Base-by-base conservation (phyloP, 2,888 invertebrate species). In the Neocrepidodera transversa region DNA sequence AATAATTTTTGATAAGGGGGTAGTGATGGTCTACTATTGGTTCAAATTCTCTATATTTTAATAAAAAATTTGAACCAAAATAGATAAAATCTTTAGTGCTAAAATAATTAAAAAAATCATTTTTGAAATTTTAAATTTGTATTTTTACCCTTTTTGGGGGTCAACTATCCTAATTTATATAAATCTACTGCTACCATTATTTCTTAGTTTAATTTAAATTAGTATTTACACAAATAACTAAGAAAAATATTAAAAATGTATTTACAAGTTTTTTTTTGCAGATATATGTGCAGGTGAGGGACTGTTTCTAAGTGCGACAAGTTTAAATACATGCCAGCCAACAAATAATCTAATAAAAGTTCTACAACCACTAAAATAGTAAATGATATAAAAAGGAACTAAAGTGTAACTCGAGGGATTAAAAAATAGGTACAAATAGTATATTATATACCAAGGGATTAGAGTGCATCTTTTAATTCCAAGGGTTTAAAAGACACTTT, bases 201-300 rank as follows among this genome's bases (percentile, higher is more conserved):
- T 8, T 11, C 11, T 32, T 32, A 32, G 28, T 28, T 8, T 8
- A 28, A 28, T 28, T 8, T 8, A 28, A 28, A 28, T 10, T 28
- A 28, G n/a, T n/a, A n/a, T n/a, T n/a, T n/a, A n/a, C n/a, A n/a
- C n/a, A n/a, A n/a, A n/a, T n/a, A 28, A 28, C 28, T 28, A 28
- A 10, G n/a, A n/a, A n/a, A n/a, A n/a, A n/a, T n/a, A 28, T 28
- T 23, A 23, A 23, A 28, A 28, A n/a, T n/a, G 2, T 28, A 28
- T 28, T 28, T 28, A 28, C 28, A 28, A 28, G 8, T 28, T n/a
- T n/a, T n/a, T n/a, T n/a, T n/a, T n/a, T n/a, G n/a, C n/a, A n/a
- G n/a, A n/a, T n/a, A 32, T 32, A n/a, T 4, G 32, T 32, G 32
- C 32, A 32, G 32, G 32, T 32, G 32, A 32, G 32, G 32, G 32